Conservation (phyloP, 2,888 invertebrate genomes). For the Hybos culiciformis region DNA sequence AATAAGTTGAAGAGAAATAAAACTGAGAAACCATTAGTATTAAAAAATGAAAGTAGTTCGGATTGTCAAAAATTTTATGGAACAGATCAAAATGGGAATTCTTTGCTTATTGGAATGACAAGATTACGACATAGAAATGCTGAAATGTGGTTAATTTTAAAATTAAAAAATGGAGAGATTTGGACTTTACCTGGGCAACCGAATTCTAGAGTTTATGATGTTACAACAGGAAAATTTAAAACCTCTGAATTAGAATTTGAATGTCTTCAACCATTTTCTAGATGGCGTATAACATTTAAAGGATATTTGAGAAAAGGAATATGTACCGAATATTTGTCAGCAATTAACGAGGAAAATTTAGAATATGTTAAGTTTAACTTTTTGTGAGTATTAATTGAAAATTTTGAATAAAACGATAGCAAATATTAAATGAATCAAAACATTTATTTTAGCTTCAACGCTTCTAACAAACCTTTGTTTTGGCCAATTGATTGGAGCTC, state of each 20-base stretch:
- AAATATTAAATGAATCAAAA: neutral
- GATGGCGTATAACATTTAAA: slow-evolving; percentile 53
- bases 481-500: slow-evolving; percentile 44
- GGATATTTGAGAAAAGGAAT: slow-evolving; percentile 45
- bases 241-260: slow-evolving; percentile 47
- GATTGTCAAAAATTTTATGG: slow-evolving; percentile 39
- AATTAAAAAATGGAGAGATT: slow-evolving; percentile 31
- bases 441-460: slow-evolving; percentile 39
- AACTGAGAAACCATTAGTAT: slow-evolving; percentile 27
- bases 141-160: slow-evolving; percentile 43
- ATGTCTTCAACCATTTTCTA: slow-evolving; percentile 44
- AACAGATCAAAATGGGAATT: slow-evolving; percentile 42
- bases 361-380: slow-evolving; percentile 43
- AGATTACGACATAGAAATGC: slow-evolving; percentile 38
- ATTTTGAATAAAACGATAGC: slow-evolving; percentile 8
- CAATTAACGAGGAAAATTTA: slow-evolving; percentile 27
- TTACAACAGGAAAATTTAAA: slow-evolving; percentile 40
- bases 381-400: slow-evolving; percentile 38
- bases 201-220: slow-evolving; percentile 36
- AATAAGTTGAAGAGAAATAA: slow-evolving; percentile 16
- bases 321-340: slow-evolving; percentile 22
- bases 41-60: slow-evolving; percentile 27
- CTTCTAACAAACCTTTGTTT: slow-evolving; percentile 36
- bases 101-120: slow-evolving; percentile 40
- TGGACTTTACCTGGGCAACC: slow-evolving; percentile 43